These are phyloP conservation scores for Apogon talboti DNA, from an alignment of 2,797 vertebrate genomes.

Conservation along the genomic window DNA sequence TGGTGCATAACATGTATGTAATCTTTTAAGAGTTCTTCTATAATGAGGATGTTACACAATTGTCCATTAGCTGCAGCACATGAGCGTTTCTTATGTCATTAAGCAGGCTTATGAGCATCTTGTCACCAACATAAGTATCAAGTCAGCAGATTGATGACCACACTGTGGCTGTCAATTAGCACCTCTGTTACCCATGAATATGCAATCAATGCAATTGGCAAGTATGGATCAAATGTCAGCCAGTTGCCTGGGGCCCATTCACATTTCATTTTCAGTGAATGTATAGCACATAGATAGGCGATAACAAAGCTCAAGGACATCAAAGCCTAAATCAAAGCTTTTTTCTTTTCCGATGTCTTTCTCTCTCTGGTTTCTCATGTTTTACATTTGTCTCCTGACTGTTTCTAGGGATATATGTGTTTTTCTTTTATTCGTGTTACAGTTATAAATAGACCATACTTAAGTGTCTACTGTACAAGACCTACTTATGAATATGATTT, in stretches of 20 bases:
- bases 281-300: slow-evolving; percentile 11
- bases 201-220: slow-evolving; percentile 57
- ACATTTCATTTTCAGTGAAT: slow-evolving; percentile 18
- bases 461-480: not conserved
- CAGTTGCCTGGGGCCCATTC: slow-evolving; percentile 45
- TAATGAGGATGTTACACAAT: slow-evolving; percentile 62
- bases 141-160: slow-evolving; percentile 66
- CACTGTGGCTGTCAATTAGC: slow-evolving; percentile 63
- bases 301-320: slow-evolving; percentile 10
- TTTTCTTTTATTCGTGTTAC: not conserved
- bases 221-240: slow-evolving; percentile 61
- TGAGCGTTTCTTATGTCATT: slow-evolving; percentile 63
- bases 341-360: not conserved
- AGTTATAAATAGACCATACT: not conserved
- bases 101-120: slow-evolving; percentile 58
- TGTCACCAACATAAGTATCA: slow-evolving; percentile 47
- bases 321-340: slow-evolving; percentile 20
- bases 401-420: no score
- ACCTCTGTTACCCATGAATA: slow-evolving; percentile 54
- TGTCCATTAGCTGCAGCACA: slow-evolving; percentile 61
- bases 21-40: slow-evolving; percentile 61
- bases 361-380: slow-evolving; percentile 15
- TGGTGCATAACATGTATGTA: slow-evolving; percentile 61
- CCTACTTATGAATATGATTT: not conserved
- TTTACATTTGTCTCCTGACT: not conserved